Evolutionary conservation across 2,113 vertebrate genomes (phyloP).

Genomic region (Neolamprologus tretocephalus): DNA sequence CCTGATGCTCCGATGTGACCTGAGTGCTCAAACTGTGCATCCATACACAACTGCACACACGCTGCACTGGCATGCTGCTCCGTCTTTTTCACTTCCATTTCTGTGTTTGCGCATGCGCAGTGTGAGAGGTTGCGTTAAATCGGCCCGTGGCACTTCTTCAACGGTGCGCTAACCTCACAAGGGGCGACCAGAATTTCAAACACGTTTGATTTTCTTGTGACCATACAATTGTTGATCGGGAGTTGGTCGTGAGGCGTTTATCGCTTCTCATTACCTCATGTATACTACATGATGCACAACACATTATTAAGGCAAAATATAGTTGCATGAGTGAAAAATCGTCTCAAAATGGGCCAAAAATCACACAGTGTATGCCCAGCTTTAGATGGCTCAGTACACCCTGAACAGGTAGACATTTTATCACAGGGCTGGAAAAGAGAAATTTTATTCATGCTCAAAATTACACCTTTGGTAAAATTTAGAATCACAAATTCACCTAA

Average conservation of each 20-base stretch:
- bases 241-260: rapidly evolving
- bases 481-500: background rate
- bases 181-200: background rate
- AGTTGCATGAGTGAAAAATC: rapidly evolving
- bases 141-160: background rate
- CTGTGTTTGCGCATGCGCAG: rapidly evolving
- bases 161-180: background rate
- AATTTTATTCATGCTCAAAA: background rate
- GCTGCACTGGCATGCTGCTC: background rate
- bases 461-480: background rate
- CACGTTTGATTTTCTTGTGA: background rate
- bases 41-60: background rate
- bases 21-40: rapidly evolving
- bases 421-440: background rate
- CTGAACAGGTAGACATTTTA: background rate
- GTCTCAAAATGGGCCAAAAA: background rate
- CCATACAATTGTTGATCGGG: background rate
- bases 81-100: background rate
- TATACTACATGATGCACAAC: rapidly evolving
- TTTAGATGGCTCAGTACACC: background rate
- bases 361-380: background rate
- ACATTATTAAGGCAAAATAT: background rate
- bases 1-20: background rate
- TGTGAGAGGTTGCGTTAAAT: background rate
- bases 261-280: background rate